Conservation (phyloP, 2,888 invertebrate genomes). For the Caenorhabditis sp. region DNA sequence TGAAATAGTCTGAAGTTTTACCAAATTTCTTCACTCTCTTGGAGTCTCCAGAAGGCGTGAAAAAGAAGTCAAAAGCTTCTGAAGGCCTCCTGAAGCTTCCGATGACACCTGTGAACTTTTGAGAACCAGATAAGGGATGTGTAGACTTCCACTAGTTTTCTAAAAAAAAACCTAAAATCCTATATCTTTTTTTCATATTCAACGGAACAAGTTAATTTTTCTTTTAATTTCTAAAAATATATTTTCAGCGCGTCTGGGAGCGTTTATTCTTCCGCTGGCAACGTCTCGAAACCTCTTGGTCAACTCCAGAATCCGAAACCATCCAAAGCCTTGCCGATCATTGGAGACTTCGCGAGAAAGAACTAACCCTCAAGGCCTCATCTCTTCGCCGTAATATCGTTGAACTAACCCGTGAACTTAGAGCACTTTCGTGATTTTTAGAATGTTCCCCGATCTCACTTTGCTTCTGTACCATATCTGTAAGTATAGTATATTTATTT, state of each 20-base stretch:
- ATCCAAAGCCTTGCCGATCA: constrained; percentile 28
- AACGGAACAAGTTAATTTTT: background rate
- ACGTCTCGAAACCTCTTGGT: constrained; percentile 22
- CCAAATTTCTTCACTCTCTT: too few relatives aligned
- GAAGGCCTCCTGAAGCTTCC: too few relatives aligned
- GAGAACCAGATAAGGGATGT: too few relatives aligned
- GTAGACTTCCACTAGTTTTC: too few relatives aligned
- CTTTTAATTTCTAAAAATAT: background rate
- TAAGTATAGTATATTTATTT: background rate
- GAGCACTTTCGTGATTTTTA: constrained; percentile 1
- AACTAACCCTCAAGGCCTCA: constrained; percentile 47
- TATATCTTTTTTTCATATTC: constrained; percentile 6
- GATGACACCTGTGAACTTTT: too few relatives aligned
- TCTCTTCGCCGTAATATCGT: constrained; percentile 33
- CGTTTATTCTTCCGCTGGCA: constrained; percentile 69
- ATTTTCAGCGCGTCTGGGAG: constrained; percentile 63
- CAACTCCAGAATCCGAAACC: constrained; percentile 31
- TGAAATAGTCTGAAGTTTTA: too few relatives aligned
- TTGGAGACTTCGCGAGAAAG: constrained; percentile 60
- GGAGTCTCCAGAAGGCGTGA: too few relatives aligned
- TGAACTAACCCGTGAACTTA: constrained; percentile 36
- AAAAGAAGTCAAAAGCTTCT: too few relatives aligned
- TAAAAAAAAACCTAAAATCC: too few relatives aligned
- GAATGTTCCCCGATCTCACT: constrained; percentile 3
- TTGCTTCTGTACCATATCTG: constrained; percentile 4